Conservation (phyloP, 2,888 invertebrate genomes). For the Tholera decimalis region DNA sequence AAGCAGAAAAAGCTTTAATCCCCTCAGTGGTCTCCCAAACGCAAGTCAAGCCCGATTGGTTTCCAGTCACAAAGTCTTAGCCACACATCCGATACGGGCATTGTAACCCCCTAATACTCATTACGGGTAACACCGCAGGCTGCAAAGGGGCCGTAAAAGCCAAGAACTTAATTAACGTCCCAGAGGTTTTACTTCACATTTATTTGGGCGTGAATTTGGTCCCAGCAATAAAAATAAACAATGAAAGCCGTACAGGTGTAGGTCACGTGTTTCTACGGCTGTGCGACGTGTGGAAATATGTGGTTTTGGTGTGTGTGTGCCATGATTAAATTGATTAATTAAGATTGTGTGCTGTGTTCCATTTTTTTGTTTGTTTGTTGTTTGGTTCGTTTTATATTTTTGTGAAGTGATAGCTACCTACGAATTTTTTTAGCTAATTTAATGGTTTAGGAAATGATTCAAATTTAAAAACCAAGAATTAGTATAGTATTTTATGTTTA, state of each 20-base stretch:
- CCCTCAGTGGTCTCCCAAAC: constrained; percentile 55
- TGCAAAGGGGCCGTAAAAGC: constrained; percentile 79
- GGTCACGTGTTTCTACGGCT: constrained; percentile 52
- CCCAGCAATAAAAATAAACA: constrained; percentile 86
- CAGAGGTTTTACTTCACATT: constrained; percentile 80
- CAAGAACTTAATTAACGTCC: constrained; percentile 88
- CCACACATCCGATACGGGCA: constrained; percentile 69
- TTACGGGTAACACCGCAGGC: constrained; percentile 76
- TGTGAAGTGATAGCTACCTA: constrained; percentile 5
- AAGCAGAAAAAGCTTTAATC: constrained; percentile 59
- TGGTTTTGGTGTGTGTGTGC: constrained; percentile 22
- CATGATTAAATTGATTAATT: constrained; percentile 59
- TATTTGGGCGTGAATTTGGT: constrained; percentile 86
- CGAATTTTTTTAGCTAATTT: background rate
- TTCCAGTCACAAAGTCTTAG: constrained; percentile 68
- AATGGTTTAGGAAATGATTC: background rate
- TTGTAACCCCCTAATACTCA: constrained; percentile 75
- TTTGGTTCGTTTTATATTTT: constrained; percentile 20
- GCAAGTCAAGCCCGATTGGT: constrained; percentile 66
- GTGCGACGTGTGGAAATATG: constrained; percentile 25
- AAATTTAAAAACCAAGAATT: background rate
- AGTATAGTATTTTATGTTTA: too few relatives aligned
- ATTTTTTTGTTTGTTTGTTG: constrained; percentile 13
- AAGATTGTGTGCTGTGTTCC: constrained; percentile 43
- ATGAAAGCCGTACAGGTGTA: constrained; percentile 72